A percentile compares a stretch with the other conserved stretches of the same genome.
These are phyloP conservation scores for Sebastes vulpes DNA, from an alignment of 2,797 vertebrate species.

Conservation along the genomic window DNA sequence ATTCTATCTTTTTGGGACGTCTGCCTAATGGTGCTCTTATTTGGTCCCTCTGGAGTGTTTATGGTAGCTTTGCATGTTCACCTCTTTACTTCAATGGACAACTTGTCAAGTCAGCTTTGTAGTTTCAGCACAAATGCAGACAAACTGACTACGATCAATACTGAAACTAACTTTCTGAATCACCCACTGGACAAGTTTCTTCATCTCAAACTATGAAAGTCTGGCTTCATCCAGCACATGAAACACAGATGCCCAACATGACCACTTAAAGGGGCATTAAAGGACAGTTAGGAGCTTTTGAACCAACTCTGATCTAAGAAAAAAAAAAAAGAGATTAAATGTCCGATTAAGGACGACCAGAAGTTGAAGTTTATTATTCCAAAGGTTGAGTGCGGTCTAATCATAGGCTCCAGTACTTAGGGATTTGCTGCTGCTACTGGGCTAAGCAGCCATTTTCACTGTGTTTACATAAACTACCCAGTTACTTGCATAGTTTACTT, in stretches of 20 bases:
- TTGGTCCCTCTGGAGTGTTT: not conserved
- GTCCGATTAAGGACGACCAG: slow-evolving; percentile 63
- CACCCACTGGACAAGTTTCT: slow-evolving; percentile 15
- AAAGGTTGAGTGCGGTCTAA: slow-evolving; percentile 77
- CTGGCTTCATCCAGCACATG: slow-evolving; percentile 19
- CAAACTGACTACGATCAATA: not conserved
- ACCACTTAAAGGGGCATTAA: slow-evolving; percentile 55
- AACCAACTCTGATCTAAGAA: slow-evolving; percentile 38
- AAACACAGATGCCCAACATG: slow-evolving; percentile 35
- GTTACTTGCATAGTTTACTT: slow-evolving; percentile 79
- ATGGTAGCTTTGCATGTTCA: not conserved
- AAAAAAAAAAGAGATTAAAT: slow-evolving; percentile 56
- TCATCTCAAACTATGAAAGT: slow-evolving; percentile 19
- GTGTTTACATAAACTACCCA: slow-evolving; percentile 82
- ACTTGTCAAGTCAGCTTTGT: not conserved
- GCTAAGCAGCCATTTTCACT: slow-evolving; percentile 68
- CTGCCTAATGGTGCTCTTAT: not conserved
- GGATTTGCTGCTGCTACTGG: slow-evolving; percentile 78
- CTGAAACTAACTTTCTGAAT: slow-evolving; percentile 10
- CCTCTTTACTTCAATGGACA: not conserved
- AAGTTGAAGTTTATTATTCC: slow-evolving; percentile 81
- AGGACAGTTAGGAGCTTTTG: slow-evolving; percentile 62
- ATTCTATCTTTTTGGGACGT: slow-evolving; percentile 53
- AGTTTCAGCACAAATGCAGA: not conserved
- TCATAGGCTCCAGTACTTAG: slow-evolving; percentile 70